Base-by-base conservation (phyloP, 2,113 vertebrate species). In the Ramphastos sulfuratus region DNA sequence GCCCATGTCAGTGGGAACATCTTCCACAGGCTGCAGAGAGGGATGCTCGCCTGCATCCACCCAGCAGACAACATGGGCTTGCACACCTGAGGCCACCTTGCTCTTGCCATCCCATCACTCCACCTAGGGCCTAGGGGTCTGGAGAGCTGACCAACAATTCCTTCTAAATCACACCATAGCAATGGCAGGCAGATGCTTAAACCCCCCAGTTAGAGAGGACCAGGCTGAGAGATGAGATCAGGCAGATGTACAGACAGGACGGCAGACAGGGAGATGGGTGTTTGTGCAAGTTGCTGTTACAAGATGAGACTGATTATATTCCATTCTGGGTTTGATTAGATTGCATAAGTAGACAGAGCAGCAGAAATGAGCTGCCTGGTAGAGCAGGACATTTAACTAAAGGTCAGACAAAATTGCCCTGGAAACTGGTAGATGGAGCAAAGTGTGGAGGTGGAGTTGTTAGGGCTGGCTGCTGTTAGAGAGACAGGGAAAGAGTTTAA, bases 401-500 rank as follows among this genome's bases (percentile, higher is more conserved):
- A 96, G 96, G 96, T 96, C 96, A 95, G 70, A 92, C 59, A 90
- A 96, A 96, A 96, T 96, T 95, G 95, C 93, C 85, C 92, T 93
- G 77, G 87, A 96, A 95, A 90, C 72, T 89, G 55, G 85, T 78
- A 55, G 70, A n/a, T 46, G 90, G 65, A 84, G 85, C 63, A 54
- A 78, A 84, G 92, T 52, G 82, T 65, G 67, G 77, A 92, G 87
- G 87, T 69, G 78, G 85, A 91, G 91, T 39, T 72, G 82, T 37
- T 84, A 64, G 82, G 75, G 87, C 82, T 56, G 82, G 52, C 64
- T 94, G 84, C 75, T 59, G 44, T 24, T 46, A 33, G 48, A 31
- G 35, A 92, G 56, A 61, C 0, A 4, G 67, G 37, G 63, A 61
- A 33, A 39, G 56, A 81, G 46, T 55, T 86, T 90, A 93, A 92